These are phyloP conservation scores for Gerris lacustris DNA, from an alignment of 2,888 invertebrate genomes.

Conservation along the genomic window DNA sequence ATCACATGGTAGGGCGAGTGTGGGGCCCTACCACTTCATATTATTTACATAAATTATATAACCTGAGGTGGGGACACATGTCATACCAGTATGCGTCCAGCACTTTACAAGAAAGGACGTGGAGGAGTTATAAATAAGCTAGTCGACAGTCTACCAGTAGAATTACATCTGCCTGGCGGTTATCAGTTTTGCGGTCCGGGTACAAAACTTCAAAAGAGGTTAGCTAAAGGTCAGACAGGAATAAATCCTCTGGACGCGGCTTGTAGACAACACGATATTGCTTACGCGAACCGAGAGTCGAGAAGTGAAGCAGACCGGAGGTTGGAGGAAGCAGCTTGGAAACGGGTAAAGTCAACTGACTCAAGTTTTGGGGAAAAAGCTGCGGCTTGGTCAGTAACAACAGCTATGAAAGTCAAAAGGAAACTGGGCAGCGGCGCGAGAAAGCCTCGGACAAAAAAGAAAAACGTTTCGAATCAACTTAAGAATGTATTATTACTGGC, in stretches of 20 bases:
- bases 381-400: conserved; percentile 20
- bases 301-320: conserved; percentile 19
- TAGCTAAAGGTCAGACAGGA: conserved; percentile 34
- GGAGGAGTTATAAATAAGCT: not conserved
- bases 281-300: not conserved
- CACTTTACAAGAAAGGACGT: too few relatives aligned
- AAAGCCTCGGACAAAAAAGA: too few relatives aligned
- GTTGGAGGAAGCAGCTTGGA: conserved; percentile 20
- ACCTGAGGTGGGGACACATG: too few relatives aligned
- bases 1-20: too few relatives aligned
- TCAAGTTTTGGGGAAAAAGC: conserved; percentile 20
- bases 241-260: conserved; percentile 33
- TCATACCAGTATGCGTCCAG: too few relatives aligned
- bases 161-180: conserved; percentile 15
- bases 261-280: conserved; percentile 29
- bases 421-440: conserved; percentile 21
- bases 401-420: too few relatives aligned
- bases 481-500: too few relatives aligned
- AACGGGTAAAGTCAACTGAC: conserved; percentile 21
- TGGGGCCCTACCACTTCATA: too few relatives aligned
- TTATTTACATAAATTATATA: too few relatives aligned
- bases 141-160: not conserved
- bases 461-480: too few relatives aligned
- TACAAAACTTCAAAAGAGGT: conserved; percentile 24
- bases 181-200: conserved; percentile 18